Evolutionary conservation across 2,888 invertebrate species (phyloP).

Genomic region (Timema cristinae): DNA sequence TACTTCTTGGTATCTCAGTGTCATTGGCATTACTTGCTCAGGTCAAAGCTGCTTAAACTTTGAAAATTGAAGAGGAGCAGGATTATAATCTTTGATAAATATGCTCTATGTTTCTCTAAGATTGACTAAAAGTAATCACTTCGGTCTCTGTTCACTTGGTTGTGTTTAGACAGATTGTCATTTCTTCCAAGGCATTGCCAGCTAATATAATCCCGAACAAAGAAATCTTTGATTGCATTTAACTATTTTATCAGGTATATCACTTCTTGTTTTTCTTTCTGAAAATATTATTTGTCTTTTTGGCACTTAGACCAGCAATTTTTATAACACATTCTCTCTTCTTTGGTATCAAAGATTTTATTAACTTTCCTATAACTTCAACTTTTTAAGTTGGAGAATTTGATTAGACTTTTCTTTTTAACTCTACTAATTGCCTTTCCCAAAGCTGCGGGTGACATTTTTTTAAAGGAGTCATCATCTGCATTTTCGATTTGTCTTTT

Average conservation of each 20-base stretch:
- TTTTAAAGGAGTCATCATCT: not conserved
- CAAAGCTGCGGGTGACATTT: conserved; percentile 7
- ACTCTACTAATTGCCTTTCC: not conserved
- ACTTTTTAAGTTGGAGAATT: conserved; percentile 1
- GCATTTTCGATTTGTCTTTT: not conserved
- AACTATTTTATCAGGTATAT: not conserved
- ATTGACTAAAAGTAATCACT: conserved; percentile 4
- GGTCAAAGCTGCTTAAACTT: not conserved
- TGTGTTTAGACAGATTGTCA: conserved; percentile 2
- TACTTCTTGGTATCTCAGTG: not conserved
- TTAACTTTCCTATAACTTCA: conserved; percentile 3
- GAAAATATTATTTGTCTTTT: not conserved
- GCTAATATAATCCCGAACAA: conserved; percentile 8
- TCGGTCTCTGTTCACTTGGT: not conserved
- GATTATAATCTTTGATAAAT: conserved; percentile 5
- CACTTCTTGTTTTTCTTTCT: conserved; percentile 10
- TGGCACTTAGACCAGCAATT: not conserved
- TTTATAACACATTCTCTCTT: not conserved
- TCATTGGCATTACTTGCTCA: not conserved
- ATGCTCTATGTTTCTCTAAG: not conserved
- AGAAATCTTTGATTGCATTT: not conserved
- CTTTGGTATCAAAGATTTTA: not conserved
- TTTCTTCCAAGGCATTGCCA: conserved; percentile 8
- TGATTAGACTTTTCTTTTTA: not conserved
- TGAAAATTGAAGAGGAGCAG: not conserved